Conservation (phyloP, 2,797 vertebrate genomes). For the Sebastolobus alascanus region DNA sequence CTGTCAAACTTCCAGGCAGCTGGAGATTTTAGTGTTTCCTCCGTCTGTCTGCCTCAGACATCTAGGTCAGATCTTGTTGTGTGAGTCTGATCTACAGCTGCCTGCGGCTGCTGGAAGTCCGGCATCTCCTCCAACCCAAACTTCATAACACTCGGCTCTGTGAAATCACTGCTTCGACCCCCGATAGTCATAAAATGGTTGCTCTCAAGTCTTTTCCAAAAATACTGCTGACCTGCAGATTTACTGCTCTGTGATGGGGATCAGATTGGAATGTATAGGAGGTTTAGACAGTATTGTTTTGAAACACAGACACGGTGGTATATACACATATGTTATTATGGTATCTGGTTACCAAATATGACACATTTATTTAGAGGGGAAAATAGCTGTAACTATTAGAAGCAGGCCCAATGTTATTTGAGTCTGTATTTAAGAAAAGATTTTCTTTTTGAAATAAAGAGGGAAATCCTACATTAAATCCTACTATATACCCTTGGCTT, state of each 20-base stretch:
- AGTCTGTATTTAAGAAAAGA: constrained; percentile 6
- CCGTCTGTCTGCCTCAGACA: constrained; percentile 23
- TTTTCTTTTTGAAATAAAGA: constrained; percentile 16
- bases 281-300: constrained; percentile 1
- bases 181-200: background rate
- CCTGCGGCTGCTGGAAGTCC: constrained; percentile 33
- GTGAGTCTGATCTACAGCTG: constrained; percentile 36
- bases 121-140: constrained; percentile 21
- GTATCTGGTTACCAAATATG: constrained; percentile 22
- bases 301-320: background rate
- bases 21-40: constrained; percentile 30
- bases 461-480: background rate
- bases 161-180: constrained; percentile 32
- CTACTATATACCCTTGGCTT: background rate
- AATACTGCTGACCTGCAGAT: constrained; percentile 28
- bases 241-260: constrained; percentile 20
- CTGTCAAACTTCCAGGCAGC: constrained; percentile 32
- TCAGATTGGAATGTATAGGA: constrained; percentile 12
- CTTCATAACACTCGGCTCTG: constrained; percentile 22
- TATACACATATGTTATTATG: constrained; percentile 6
- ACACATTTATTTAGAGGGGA: constrained; percentile 5
- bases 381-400: constrained; percentile 9
- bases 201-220: constrained; percentile 38
- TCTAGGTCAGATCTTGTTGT: constrained; percentile 35
- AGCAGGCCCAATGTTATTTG: background rate